Percentiles rank a stretch among this genome's conserved stretches.
These are phyloP conservation scores for Microcebus tavaratra DNA, from an alignment of 2,113 vertebrate species.

Conservation along the genomic window DNA sequence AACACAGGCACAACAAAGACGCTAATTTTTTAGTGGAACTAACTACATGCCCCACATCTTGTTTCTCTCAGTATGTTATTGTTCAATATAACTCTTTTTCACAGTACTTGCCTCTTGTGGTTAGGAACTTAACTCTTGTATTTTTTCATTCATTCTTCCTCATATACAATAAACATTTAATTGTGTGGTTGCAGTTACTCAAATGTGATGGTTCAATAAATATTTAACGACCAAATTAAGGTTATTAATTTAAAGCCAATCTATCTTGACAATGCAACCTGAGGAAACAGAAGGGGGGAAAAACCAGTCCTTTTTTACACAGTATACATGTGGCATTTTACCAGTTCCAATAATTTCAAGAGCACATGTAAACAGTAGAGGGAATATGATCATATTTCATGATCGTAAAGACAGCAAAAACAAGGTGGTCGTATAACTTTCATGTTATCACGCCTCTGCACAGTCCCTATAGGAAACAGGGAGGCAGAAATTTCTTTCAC, in stretches of 20 bases:
- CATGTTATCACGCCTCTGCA: conserved; percentile 70
- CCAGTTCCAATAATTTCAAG: conserved; percentile 48
- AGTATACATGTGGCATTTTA: conserved; percentile 50
- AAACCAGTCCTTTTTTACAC: conserved; percentile 7
- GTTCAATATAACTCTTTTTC: background rate
- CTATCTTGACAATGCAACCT: conserved; percentile 45
- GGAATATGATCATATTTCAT: conserved; percentile 67
- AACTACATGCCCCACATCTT: background rate
- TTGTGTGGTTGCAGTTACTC: background rate
- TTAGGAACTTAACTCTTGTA: background rate
- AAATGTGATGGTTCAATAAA: conserved; percentile 42
- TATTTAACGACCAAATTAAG: conserved; percentile 53
- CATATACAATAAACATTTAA: conserved; percentile 50
- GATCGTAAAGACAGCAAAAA: conserved; percentile 67
- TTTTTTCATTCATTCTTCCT: conserved; percentile 25
- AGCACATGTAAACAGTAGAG: conserved; percentile 55
- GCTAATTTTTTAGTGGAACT: background rate
- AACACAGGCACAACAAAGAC: background rate
- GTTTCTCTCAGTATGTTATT: background rate
- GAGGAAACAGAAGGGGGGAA: background rate
- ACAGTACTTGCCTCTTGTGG: background rate
- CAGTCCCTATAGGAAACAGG: conserved; percentile 61
- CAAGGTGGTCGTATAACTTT: conserved; percentile 54
- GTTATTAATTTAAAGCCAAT: conserved; percentile 51
- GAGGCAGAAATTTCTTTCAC: conserved; percentile 70